Evolutionary conservation across 2,888 invertebrate species (phyloP), one percentile per base, ranked within the genome.

Genomic region (Teleiodes luculella): DNA sequence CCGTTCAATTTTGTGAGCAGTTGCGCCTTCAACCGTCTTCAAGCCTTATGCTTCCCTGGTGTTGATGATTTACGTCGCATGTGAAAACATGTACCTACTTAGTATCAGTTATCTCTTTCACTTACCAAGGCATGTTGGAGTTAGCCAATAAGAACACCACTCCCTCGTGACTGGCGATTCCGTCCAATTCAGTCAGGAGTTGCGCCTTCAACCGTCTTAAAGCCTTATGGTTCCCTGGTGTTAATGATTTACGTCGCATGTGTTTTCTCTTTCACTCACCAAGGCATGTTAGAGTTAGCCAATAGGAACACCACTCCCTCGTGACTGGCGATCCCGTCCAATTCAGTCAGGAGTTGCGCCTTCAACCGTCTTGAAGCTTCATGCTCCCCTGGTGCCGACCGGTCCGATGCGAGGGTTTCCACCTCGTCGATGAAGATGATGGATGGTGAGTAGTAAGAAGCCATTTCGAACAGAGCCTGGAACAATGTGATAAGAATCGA

Each of bases 381-480:
- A 72, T 97, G 96, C 72, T 96, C 95, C 0, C 92, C 92, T 0
- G 90, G 78, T 10, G 92, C 86, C 1, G 93, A 92, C 2, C 92
- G 86, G 54, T 86, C 89, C 2, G 95, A 93, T 16, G 95, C 94
- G 31, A 98, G 80, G 11, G 97, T 94, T 74, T 98, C 98, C 55
- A 98, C 91, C 83, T 98, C 98, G 74, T 98, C 98, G 48, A 98
- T 92, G 80, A 98, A 98, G 67, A 98, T 95, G 8, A 97, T 95
- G 0, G 97, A 95, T 0, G 98, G 98, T 0, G 97, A 93, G 72
- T 95, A 94, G 74, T 93, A 92, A 35, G 94, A 91, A 0, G 98
- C 98, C 81, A 97, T 89, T 64, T 97, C 96, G 78, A 97, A 97
- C 43, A 98, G 86, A 0, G 96, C 94, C 95, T 95, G 63, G 0